Evolutionary conservation across 2,888 invertebrate species (phyloP).

Genomic region (Chrysolina oricalcia): DNA sequence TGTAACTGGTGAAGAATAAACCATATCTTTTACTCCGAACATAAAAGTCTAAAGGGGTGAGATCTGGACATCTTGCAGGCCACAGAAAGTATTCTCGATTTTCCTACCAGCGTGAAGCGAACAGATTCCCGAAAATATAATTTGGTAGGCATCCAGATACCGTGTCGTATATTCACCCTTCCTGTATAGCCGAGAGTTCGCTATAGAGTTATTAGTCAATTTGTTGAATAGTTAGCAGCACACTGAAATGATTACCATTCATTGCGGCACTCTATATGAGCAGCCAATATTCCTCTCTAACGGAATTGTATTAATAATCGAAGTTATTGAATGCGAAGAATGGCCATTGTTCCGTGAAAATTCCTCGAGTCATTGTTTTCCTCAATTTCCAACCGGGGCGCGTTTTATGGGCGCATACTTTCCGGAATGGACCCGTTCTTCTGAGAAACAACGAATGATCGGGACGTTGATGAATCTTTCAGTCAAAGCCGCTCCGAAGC

Average conservation of each 20-base stretch:
- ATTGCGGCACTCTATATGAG: background rate
- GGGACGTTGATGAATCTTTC: constrained; percentile 7
- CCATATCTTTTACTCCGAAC: too few relatives aligned
- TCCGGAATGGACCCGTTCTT: background rate
- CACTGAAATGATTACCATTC: background rate
- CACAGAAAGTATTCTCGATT: too few relatives aligned
- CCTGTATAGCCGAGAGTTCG: too few relatives aligned
- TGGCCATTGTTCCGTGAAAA: background rate
- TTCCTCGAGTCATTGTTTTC: constrained; percentile 14
- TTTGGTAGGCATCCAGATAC: too few relatives aligned
- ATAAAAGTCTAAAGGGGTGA: too few relatives aligned
- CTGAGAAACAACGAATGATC: constrained; percentile 4
- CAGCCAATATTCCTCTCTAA: background rate
- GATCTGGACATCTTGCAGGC: too few relatives aligned
- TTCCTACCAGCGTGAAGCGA: too few relatives aligned
- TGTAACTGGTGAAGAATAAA: too few relatives aligned
- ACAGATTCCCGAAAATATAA: too few relatives aligned
- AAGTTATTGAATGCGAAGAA: constrained; percentile 13
- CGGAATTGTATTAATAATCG: constrained; percentile 9
- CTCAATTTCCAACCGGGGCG: background rate
- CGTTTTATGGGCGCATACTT: constrained; percentile 2
- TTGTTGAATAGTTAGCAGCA: too few relatives aligned
- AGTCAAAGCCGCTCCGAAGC: background rate
- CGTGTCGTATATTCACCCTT: too few relatives aligned
- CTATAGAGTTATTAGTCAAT: too few relatives aligned